These are phyloP conservation scores for Solea solea DNA, from an alignment of 2,113 vertebrate species.

Conservation along the genomic window DNA sequence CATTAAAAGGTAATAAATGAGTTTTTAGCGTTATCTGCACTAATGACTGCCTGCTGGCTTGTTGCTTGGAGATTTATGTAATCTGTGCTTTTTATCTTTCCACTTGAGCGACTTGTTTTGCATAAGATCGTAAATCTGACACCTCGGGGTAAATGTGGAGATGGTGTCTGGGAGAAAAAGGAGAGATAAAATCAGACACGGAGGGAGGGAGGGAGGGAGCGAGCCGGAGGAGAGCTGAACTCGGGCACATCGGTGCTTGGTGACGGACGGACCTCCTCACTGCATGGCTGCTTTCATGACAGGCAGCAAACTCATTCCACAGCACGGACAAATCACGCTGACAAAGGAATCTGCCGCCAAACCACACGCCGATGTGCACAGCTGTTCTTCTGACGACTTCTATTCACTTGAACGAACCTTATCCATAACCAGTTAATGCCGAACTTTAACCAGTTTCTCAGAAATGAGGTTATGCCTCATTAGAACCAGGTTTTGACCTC, in stretches of 20 bases:
- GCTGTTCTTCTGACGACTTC: no score
- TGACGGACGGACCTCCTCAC: conserved; percentile 29
- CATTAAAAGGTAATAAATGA: neutral
- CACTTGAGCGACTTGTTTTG: conserved; percentile 20
- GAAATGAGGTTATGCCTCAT: no score
- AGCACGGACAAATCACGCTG: conserved; percentile 47
- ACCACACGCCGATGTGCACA: no score
- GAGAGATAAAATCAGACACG: conserved; percentile 1
- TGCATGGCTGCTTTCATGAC: conserved; percentile 44
- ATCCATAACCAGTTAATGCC: no score
- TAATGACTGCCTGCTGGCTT: neutral
- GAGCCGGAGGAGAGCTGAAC: neutral
- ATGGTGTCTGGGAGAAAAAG: conserved; percentile 2
- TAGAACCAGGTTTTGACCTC: no score
- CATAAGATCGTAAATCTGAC: conserved; percentile 37
- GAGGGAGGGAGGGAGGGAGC: neutral
- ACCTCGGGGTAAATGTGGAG: conserved; percentile 23
- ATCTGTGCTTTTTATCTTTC: conserved; percentile 16
- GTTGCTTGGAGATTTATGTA: conserved; percentile 13
- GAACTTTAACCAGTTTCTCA: no score
- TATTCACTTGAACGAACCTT: no score
- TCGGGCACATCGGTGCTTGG: neutral
- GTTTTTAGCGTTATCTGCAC: conserved; percentile 13
- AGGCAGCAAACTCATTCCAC: conserved; percentile 37
- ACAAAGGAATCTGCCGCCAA: conserved; percentile 15